Percentiles rank a stretch among this genome's conserved stretches.
These are phyloP conservation scores for Fabriciana adippe DNA, from an alignment of 2,888 invertebrate species.

Conservation along the genomic window DNA sequence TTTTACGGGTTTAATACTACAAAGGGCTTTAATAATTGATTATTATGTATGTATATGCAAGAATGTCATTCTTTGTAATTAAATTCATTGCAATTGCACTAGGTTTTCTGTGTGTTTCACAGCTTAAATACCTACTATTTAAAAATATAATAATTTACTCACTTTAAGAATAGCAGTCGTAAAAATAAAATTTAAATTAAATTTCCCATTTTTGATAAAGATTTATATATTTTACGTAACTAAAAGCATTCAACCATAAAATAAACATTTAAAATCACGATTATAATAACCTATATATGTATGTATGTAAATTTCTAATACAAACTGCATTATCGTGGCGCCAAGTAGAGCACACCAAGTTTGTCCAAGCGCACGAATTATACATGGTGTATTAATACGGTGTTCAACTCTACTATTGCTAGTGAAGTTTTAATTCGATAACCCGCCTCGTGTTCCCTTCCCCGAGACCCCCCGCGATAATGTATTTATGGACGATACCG, in stretches of 20 bases:
- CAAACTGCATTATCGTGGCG: constrained; percentile 20
- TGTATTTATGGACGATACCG: constrained; percentile 81
- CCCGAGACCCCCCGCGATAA: constrained; percentile 60
- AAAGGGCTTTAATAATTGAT: too few relatives aligned
- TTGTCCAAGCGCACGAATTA: constrained; percentile 79
- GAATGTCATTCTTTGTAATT: too few relatives aligned
- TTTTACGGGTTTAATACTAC: too few relatives aligned
- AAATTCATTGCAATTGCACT: too few relatives aligned
- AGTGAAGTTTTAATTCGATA: constrained; percentile 81
- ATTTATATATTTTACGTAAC: not conserved
- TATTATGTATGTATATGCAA: too few relatives aligned
- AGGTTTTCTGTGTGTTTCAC: too few relatives aligned
- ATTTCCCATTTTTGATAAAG: too few relatives aligned
- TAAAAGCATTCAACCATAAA: not conserved
- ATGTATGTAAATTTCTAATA: not conserved
- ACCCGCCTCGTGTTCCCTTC: constrained; percentile 54
- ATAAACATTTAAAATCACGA: not conserved
- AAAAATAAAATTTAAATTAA: too few relatives aligned
- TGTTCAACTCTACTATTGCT: constrained; percentile 81
- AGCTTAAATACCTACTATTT: too few relatives aligned
- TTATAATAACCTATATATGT: not conserved
- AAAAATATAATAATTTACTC: too few relatives aligned
- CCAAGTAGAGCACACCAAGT: constrained; percentile 59
- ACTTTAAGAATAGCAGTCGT: too few relatives aligned
- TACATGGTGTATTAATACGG: constrained; percentile 81